These are phyloP conservation scores for Drosophila nr. fundita DNA, from an alignment of 2,888 invertebrate genomes.

Conservation along the genomic window DNA sequence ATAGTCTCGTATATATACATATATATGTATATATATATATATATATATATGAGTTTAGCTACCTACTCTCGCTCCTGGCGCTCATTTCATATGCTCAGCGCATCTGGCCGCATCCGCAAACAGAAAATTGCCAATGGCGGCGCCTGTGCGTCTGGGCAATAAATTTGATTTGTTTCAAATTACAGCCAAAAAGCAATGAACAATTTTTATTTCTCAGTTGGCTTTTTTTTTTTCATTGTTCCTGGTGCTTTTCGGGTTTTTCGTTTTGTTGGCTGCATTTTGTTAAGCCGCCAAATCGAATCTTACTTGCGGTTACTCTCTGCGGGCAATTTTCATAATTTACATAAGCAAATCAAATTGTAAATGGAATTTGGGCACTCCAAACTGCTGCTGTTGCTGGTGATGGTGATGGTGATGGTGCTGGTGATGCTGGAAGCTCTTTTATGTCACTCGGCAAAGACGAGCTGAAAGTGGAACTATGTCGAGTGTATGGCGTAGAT, in stretches of 20 bases:
- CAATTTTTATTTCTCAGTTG: slow-evolving; percentile 57
- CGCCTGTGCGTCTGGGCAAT: slow-evolving; percentile 79
- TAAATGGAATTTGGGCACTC: slow-evolving; percentile 69
- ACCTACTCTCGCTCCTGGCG: slow-evolving; percentile 14
- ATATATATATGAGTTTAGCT: neutral
- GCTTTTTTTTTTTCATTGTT: slow-evolving; percentile 14
- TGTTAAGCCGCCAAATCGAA: slow-evolving; percentile 78
- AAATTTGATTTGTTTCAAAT: slow-evolving; percentile 82
- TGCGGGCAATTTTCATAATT: slow-evolving; percentile 80
- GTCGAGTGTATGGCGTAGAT: slow-evolving; percentile 76
- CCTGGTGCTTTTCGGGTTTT: neutral
- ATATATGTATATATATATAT: slow-evolving; percentile 8
- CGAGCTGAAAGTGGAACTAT: slow-evolving; percentile 66
- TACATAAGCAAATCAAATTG: slow-evolving; percentile 81
- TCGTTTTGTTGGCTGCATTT: slow-evolving; percentile 59
- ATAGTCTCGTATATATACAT: slow-evolving; percentile 37
- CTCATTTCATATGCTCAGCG: slow-evolving; percentile 78
- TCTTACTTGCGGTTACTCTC: slow-evolving; percentile 76
- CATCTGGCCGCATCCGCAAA: slow-evolving; percentile 73
- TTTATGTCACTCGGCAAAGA: slow-evolving; percentile 39
- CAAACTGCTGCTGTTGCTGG: neutral
- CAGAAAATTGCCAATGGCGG: slow-evolving; percentile 78
- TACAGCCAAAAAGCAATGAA: slow-evolving; percentile 77
- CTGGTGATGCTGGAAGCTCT: slow-evolving; percentile 12
- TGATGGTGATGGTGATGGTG: neutral